Evolutionary conservation across 2,113 vertebrate species (phyloP).

Genomic region (Irena cyanogastra): DNA sequence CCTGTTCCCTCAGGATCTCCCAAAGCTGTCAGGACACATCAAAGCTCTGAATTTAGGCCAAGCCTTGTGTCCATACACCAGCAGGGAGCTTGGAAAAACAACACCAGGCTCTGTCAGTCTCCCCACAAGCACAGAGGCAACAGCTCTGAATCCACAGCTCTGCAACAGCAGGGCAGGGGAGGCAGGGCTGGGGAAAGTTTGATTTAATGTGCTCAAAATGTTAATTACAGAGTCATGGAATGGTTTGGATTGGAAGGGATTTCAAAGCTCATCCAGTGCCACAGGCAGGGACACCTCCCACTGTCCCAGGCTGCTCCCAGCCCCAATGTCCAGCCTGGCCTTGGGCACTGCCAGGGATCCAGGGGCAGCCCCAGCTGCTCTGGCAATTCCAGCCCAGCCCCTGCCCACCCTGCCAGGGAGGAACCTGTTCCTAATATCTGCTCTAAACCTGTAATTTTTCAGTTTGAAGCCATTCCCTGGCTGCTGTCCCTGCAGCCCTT

Average conservation of each 20-base stretch:
- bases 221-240: accelerated
- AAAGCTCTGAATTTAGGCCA: not conserved
- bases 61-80: not conserved
- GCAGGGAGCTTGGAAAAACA: not conserved
- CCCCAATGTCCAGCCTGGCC: not conserved
- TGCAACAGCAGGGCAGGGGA: not conserved
- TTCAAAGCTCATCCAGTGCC: not conserved
- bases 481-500: not conserved
- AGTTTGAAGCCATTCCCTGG: not conserved
- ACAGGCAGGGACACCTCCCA: not conserved
- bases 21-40: not conserved
- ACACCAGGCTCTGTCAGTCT: not conserved
- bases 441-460: too few relatives aligned
- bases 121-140: not conserved
- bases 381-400: not conserved
- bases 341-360: not conserved
- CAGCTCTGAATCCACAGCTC: not conserved
- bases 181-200: not conserved
- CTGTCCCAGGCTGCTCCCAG: not conserved
- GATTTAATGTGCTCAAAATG: not conserved
- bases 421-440: not conserved
- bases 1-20: not conserved
- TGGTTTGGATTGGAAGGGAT: not conserved
- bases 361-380: not conserved
- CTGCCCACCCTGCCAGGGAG: not conserved